Evolutionary conservation across 1,140 invertebrate genomes (phyloP).

Genomic region (Paraescarpia echinospica): DNA sequence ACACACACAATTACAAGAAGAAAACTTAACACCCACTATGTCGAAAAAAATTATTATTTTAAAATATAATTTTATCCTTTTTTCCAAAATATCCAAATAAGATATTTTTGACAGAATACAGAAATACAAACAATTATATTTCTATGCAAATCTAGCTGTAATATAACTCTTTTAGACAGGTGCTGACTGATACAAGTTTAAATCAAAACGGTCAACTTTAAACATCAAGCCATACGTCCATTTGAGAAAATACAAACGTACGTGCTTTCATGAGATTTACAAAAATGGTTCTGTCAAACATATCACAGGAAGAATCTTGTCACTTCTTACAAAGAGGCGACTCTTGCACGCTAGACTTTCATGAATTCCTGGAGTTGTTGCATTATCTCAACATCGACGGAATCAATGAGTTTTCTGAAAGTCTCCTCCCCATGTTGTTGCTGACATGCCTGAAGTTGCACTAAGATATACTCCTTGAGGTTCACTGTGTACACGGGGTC

Average conservation of each 20-base stretch:
- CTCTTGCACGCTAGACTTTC: not conserved
- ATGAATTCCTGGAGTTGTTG: constrained; percentile 34
- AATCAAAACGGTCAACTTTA: too few species aligned
- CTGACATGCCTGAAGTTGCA: constrained; percentile 68
- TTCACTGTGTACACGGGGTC: constrained; percentile 75
- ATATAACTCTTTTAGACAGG: too few species aligned
- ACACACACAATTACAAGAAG: too few species aligned
- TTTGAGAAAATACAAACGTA: not conserved
- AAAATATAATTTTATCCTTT: too few species aligned
- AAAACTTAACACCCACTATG: too few species aligned
- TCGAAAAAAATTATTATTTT: too few species aligned
- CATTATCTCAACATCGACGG: constrained; percentile 45
- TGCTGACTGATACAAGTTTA: too few species aligned
- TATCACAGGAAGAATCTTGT: not conserved
- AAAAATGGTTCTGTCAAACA: not conserved
- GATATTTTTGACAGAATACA: too few species aligned
- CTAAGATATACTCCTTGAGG: constrained; percentile 69
- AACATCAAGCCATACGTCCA: not conserved
- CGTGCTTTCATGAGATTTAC: not conserved
- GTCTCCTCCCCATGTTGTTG: constrained; percentile 54
- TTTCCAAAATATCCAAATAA: too few species aligned
- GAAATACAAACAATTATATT: too few species aligned
- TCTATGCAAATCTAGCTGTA: too few species aligned
- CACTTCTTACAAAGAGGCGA: not conserved
- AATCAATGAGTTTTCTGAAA: constrained; percentile 44